phyloP scores from a whole-genome alignment of 2,797 vertebrate genomes.

The Sylvia borin region DNA sequence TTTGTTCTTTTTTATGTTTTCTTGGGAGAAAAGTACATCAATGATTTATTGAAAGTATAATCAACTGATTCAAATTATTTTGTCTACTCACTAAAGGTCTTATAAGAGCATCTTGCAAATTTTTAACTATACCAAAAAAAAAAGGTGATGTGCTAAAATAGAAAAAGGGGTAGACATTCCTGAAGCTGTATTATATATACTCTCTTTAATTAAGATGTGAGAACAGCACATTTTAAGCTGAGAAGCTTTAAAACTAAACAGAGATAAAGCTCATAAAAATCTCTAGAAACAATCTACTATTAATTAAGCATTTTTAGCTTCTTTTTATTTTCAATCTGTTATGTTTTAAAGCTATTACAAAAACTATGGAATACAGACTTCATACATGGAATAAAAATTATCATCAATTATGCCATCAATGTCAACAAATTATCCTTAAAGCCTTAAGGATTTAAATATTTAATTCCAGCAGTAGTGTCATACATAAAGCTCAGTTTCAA shows the following conservation, averaged over 20 bases:
- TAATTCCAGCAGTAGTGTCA: not conserved
- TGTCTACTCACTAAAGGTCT: not conserved
- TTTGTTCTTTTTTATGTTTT: not conserved
- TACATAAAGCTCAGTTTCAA: slow-evolving; percentile 38
- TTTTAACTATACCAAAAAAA: not conserved
- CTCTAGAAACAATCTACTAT: not conserved
- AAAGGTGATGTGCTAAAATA: not conserved
- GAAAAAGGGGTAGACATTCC: not conserved
- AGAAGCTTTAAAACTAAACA: not conserved
- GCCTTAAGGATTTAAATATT: not conserved
- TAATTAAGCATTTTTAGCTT: not conserved
- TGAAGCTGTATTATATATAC: not conserved
- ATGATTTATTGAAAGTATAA: not conserved
- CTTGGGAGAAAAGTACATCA: not conserved
- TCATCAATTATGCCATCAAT: not conserved
- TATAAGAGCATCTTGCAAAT: not conserved
- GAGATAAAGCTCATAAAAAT: not conserved
- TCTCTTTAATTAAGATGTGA: not conserved
- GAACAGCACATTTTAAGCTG: not conserved
- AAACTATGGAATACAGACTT: not conserved
- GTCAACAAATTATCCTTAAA: not conserved
- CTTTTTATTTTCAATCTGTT: not conserved
- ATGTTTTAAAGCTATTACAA: not conserved
- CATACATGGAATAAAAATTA: not conserved
- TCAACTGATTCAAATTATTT: not conserved